Evolutionary conservation across 2,888 invertebrate genomes (phyloP).

Genomic region (Selenia dentaria): DNA sequence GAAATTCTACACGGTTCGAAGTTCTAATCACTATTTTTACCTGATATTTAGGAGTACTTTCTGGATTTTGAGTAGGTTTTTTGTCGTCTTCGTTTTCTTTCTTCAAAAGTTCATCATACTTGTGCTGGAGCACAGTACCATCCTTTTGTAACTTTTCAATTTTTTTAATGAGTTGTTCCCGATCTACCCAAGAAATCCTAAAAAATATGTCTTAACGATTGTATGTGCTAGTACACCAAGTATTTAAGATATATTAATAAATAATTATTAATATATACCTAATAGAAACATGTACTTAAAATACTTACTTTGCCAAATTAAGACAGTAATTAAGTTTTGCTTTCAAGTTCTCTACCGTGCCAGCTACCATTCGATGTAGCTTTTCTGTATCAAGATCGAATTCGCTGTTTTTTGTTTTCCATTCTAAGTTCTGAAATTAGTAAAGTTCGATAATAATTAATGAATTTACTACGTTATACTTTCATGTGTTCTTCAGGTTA

Average conservation of each 20-base stretch:
- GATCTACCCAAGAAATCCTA: slow-evolving; percentile 72
- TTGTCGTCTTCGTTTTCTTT: slow-evolving; percentile 44
- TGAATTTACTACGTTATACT: too few relatives aligned
- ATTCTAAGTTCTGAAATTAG: slow-evolving; percentile 61
- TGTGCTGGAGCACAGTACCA: slow-evolving; percentile 56
- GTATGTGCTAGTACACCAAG: too few relatives aligned
- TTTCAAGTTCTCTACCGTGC: slow-evolving; percentile 61
- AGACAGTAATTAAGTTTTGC: slow-evolving; percentile 60
- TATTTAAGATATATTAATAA: too few relatives aligned
- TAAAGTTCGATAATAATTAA: too few relatives aligned
- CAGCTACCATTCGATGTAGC: slow-evolving; percentile 59
- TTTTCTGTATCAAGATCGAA: slow-evolving; percentile 67
- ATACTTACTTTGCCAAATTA: slow-evolving; percentile 62
- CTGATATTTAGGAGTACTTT: slow-evolving; percentile 41
- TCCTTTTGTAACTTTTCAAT: slow-evolving; percentile 67
- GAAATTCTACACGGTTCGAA: not conserved
- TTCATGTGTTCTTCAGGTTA: too few relatives aligned
- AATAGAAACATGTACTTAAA: too few relatives aligned
- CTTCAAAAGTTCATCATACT: slow-evolving; percentile 51
- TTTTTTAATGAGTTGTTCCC: slow-evolving; percentile 62
- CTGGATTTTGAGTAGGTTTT: slow-evolving; percentile 16
- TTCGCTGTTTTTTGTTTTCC: slow-evolving; percentile 63
- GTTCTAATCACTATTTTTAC: slow-evolving; percentile 29
- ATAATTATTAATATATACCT: too few relatives aligned
- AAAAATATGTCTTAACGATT: too few relatives aligned